Percentiles rank a stretch among this genome's conserved stretches.
Evolutionary conservation across 2,113 vertebrate genomes (phyloP).

Genomic region (Tretioscincus oriximinensis): DNA sequence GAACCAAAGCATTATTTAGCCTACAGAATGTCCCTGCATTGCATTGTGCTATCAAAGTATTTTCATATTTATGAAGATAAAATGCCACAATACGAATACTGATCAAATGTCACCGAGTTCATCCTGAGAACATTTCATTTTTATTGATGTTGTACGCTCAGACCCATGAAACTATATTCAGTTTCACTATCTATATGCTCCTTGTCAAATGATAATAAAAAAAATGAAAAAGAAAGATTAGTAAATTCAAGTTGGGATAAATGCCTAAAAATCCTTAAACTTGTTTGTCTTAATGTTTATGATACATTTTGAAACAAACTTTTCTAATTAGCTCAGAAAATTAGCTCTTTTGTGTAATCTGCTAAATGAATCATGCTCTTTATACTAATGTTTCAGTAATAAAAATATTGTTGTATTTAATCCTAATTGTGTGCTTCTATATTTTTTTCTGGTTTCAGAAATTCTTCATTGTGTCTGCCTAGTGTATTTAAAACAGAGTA

Average conservation of each 20-base stretch:
- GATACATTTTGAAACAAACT: too few relatives aligned
- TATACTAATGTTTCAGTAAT: slow-evolving; percentile 28
- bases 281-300: neutral
- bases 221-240: neutral
- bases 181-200: slow-evolving; percentile 1
- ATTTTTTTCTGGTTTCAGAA: slow-evolving; percentile 19
- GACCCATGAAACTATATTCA: neutral
- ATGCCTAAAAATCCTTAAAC: slow-evolving; percentile 22
- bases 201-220: slow-evolving; percentile 16
- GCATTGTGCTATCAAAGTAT: neutral
- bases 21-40: neutral
- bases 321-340: slow-evolving; percentile 33
- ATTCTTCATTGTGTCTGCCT: too few relatives aligned
- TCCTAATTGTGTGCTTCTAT: slow-evolving; percentile 1
- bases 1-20: too few relatives aligned
- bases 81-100: neutral
- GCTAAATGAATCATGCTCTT: slow-evolving; percentile 23
- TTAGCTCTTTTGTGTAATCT: slow-evolving; percentile 32
- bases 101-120: slow-evolving; percentile 9
- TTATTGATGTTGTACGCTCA: neutral
- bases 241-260: neutral
- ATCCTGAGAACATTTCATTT: neutral
- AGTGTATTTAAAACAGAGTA: too few relatives aligned
- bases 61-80: slow-evolving; percentile 14
- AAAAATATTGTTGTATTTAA: slow-evolving; percentile 17